Evolutionary conservation across 2,113 vertebrate genomes (phyloP).

Genomic region (Agapornis roseicollis): DNA sequence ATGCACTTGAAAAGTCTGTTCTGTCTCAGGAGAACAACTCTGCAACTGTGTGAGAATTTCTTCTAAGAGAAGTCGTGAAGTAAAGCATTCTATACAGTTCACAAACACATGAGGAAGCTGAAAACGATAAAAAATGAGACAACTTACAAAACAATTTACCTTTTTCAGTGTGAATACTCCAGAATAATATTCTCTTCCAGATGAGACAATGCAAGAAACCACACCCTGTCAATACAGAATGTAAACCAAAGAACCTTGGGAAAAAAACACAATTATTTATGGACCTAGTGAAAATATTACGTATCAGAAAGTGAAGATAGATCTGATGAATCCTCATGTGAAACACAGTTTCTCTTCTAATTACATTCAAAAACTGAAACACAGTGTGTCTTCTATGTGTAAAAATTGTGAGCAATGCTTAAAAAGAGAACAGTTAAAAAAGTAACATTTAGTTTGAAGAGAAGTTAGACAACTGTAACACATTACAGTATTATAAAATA

Average conservation of each 20-base stretch:
- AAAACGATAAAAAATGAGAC: neutral
- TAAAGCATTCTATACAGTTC: constrained; percentile 89
- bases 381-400: neutral
- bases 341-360: neutral
- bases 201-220: neutral
- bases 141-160: neutral
- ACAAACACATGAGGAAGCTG: constrained; percentile 88
- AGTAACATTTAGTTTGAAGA: neutral
- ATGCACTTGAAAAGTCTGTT: constrained; percentile 64
- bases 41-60: constrained; percentile 85
- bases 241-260: neutral
- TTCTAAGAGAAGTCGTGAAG: constrained; percentile 84
- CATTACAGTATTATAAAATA: neutral
- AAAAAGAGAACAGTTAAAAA: neutral
- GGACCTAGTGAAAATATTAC: neutral
- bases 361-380: neutral
- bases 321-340: neutral
- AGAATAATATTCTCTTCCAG: neutral
- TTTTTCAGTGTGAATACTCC: neutral
- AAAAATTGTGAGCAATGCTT: neutral
- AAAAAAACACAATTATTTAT: neutral
- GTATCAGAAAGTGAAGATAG: neutral
- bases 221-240: neutral
- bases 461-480: neutral
- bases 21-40: constrained; percentile 55